Evolutionary conservation across 1,140 invertebrate species (phyloP).

Genomic region (Pachyrhynchus sulphureomaculatus): DNA sequence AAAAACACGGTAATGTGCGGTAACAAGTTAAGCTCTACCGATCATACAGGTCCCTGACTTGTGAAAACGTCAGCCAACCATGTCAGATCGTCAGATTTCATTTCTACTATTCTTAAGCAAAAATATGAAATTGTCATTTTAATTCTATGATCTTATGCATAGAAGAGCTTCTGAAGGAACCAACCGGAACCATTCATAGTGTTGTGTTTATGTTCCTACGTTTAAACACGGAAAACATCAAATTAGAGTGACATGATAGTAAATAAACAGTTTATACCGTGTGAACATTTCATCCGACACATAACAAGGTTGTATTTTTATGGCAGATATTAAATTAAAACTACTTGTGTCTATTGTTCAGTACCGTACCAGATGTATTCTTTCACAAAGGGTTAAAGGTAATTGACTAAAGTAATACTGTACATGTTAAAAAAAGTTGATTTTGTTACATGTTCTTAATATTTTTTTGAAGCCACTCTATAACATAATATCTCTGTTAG

Average conservation of each 20-base stretch:
- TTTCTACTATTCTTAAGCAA: conserved; percentile 27
- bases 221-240: neutral
- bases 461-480: too few species aligned
- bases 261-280: conserved; percentile 7
- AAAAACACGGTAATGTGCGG: conserved; percentile 32
- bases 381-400: too few species aligned
- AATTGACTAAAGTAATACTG: too few species aligned
- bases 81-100: conserved; percentile 25
- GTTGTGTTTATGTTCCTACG: conserved; percentile 12
- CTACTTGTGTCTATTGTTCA: too few species aligned
- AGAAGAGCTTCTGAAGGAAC: neutral
- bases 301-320: too few species aligned
- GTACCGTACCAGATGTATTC: too few species aligned
- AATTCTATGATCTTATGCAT: conserved; percentile 11
- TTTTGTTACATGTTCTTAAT: too few species aligned
- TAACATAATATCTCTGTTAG: too few species aligned
- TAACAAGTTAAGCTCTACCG: conserved; percentile 33
- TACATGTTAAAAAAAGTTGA: too few species aligned
- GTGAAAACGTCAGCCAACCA: conserved; percentile 31
- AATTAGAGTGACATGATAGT: conserved; percentile 1
- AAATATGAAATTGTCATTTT: conserved; percentile 31
- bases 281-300: conserved; percentile 1
- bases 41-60: conserved; percentile 34
- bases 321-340: too few species aligned
- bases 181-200: neutral